Evolutionary conservation across 2,113 vertebrate genomes (phyloP), one percentile per base, ranked within the genome.

Genomic region (Turnix velox): DNA sequence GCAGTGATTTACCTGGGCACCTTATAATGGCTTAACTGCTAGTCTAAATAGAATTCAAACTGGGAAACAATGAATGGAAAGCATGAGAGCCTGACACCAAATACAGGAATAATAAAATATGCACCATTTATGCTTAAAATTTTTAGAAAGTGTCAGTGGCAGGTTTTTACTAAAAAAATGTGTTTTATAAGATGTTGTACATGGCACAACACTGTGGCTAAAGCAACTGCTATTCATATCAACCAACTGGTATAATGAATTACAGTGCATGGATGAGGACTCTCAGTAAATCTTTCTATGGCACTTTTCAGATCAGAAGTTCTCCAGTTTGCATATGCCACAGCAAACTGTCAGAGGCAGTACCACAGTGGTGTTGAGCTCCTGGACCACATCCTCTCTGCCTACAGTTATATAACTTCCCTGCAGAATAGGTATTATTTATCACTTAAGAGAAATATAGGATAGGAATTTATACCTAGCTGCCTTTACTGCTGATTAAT

Each of bases 401-500:
- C 31, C 52, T 68, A 49, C 69, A 82, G 67, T 79, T 78, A 79
- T 3, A 72, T 14, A 82, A 43, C 66, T 35, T 46, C 35, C 31
- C 5, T 57, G 68, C 45, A 69, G 39, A 87, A 84, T 8, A 76
- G 74, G 46, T 46, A 75, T 62, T 69, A 93, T 92, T 95, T 89
- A 85, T 92, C 81, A 93, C 5, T 1, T 9, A 82, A 65, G 43
- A 94, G 33, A 93, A 92, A 91, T 59, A 93, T 0, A 87, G 63
- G 46, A 43, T 66, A 81, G 92, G 22, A 91, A 94, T 87, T 92
- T 94, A 83, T 52, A 88, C 84, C 69, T 73, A 89, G 42, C 71
- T 89, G 71, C 54, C 78, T 35, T 92, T 79, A 72, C 54, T 18
- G 46, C 37, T 90, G 91, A 95, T 83, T 58, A 69, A 93, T 59